These are phyloP conservation scores for Melanerpes aurifrons DNA, from an alignment of 2,113 vertebrate species.

Conservation along the genomic window DNA sequence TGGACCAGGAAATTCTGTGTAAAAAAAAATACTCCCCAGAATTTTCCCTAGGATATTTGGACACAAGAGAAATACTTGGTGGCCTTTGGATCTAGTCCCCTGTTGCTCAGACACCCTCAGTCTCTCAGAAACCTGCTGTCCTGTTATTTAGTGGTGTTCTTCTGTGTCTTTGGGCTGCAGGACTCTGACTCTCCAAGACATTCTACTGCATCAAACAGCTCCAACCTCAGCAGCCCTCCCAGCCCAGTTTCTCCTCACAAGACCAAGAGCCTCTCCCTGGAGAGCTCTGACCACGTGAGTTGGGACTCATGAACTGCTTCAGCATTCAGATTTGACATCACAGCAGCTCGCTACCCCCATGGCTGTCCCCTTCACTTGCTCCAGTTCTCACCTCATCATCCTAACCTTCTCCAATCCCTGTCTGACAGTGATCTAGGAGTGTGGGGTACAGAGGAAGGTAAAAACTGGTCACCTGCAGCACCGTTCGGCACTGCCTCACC, in stretches of 20 bases:
- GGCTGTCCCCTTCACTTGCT: constrained; percentile 41
- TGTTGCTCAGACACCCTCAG: background rate
- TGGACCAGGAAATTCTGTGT: background rate
- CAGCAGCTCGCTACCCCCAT: constrained; percentile 60
- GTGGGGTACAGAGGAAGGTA: constrained; percentile 32
- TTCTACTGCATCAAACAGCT: constrained; percentile 98
- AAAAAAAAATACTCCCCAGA: background rate
- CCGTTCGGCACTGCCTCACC: background rate
- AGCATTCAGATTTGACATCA: constrained; percentile 70
- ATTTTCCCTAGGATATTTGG: background rate
- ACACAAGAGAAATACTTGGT: accelerated
- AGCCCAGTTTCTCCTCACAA: constrained; percentile 95
- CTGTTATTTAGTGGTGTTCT: background rate
- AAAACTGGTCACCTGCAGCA: constrained; percentile 36
- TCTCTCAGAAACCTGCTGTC: background rate
- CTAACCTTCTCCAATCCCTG: constrained; percentile 14
- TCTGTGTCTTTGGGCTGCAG: constrained; percentile 76
- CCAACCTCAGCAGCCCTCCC: constrained; percentile 98
- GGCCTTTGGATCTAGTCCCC: background rate
- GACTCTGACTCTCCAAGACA: constrained; percentile 97
- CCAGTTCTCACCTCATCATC: constrained; percentile 50
- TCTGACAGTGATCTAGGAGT: constrained; percentile 24
- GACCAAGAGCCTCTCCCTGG: constrained; percentile 95
- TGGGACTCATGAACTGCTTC: constrained; percentile 93
- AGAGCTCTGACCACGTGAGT: constrained; percentile 93